Base-by-base conservation (phyloP, 2,113 vertebrate genomes). In the Mobula birostris region DNA sequence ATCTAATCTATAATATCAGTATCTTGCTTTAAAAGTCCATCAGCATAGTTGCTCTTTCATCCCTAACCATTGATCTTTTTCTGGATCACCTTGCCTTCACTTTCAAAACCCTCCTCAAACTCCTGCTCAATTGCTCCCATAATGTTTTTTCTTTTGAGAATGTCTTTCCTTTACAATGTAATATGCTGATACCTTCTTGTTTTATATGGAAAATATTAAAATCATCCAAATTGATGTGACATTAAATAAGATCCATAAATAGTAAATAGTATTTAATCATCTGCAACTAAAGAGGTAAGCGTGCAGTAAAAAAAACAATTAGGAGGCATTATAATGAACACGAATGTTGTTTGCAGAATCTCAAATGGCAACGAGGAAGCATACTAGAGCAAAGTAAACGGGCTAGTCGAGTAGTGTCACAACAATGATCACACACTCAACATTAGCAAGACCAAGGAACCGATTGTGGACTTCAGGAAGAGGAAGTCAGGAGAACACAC, bases 21-120 rank as follows among this genome's bases (percentile, higher is more conserved):
- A 17, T 14, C 85, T 61, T 48, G 48, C 48, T 48, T 48, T 48
- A 48, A 48, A 36, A 48, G 48, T 48, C 48, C 48, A 48, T 48
- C 48, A 48, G 48, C 48, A 48, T 48, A 48, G 48, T 48, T 27
- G 77, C 12, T 32, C 78, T 40, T 80, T 36, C 78, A 80, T 40
- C 15, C 36, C 80, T 48, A 15, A 32, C 80, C 40, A 12, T 48
- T 32, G 80, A 36, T 83, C 80, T 56, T 24, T 61, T 40, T 4
- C 82, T 24, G 40, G 21, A 21, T 24, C 48, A 87, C 48, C 56
- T 56, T 19, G 24, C 32, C 58, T 8, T 7, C 32, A 21, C 56
- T 58, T 58, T 87, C 83, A 87, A 87, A 82, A 87, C 27, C 56
- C 27, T 87, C 48, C 56, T 61, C 82, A 85, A 85, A 85, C 80